Percentiles rank a stretch among this genome's conserved stretches.
Evolutionary conservation across 1,140 invertebrate species (phyloP).

Genomic region (Drosophila guanche): DNA sequence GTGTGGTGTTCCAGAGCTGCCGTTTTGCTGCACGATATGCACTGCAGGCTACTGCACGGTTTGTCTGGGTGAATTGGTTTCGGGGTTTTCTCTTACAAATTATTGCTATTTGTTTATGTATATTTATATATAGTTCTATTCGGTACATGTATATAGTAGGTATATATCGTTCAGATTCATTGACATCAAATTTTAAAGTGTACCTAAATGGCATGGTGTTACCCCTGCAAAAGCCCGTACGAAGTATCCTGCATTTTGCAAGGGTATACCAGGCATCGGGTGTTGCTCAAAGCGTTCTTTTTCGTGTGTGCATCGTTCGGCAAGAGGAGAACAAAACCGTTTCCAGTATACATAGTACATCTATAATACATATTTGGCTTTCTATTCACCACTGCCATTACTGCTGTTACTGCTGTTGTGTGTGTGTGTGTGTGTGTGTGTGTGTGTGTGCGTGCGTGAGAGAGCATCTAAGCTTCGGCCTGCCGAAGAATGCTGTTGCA

Average conservation of each 20-base stretch:
- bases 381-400: neutral
- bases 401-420: neutral
- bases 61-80: conserved; percentile 5
- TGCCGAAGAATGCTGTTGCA: conserved; percentile 64
- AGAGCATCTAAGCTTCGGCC: conserved; percentile 69
- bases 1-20: no score
- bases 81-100: conserved; percentile 51
- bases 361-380: conserved; percentile 22
- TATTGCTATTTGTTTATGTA: conserved; percentile 49
- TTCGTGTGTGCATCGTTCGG: conserved; percentile 9
- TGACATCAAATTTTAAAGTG: conserved; percentile 65
- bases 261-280: conserved; percentile 6
- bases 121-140: conserved; percentile 47
- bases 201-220: conserved; percentile 32
- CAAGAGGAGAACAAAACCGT: conserved; percentile 20
- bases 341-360: conserved; percentile 22
- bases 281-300: neutral
- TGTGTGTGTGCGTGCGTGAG: conserved; percentile 15
- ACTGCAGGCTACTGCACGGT: no score
- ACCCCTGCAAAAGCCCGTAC: neutral
- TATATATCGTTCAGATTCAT: conserved; percentile 49
- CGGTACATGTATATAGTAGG: conserved; percentile 42
- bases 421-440: conserved; percentile 7
- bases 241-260: neutral
- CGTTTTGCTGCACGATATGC: no score